Conservation (phyloP, 2,113 vertebrate species). For the Phoxinus phoxinus region DNA sequence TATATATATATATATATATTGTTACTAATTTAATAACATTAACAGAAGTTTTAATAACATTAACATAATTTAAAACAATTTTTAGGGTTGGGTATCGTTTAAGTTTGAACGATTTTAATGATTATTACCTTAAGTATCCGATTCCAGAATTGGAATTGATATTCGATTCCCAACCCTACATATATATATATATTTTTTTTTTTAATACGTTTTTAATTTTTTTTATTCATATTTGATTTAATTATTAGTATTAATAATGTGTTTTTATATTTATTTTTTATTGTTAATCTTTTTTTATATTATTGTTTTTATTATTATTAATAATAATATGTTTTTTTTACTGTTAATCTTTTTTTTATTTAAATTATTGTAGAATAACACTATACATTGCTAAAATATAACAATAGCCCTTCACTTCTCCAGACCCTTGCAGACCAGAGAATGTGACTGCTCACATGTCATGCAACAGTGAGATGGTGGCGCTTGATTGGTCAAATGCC, state of each 20-base stretch:
- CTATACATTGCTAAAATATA: neutral
- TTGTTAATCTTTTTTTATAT: neutral
- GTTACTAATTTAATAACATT: no score
- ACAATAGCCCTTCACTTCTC: neutral
- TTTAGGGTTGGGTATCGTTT: no score
- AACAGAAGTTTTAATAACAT: no score
- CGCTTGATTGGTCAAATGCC: conserved; percentile 49
- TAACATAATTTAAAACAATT: no score
- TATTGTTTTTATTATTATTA: no score
- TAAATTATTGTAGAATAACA: neutral
- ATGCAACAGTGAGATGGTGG: conserved; percentile 48
- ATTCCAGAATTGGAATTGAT: no score
- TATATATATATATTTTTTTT: no score
- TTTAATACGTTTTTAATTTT: no score
- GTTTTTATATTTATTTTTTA: neutral
- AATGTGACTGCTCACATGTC: conserved; percentile 29
- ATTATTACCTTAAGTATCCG: no score
- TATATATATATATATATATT: no score
- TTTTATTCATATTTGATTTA: neutral
- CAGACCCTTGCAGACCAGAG: conserved; percentile 61
- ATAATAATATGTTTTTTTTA: neutral
- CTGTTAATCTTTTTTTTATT: neutral
- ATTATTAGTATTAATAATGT: neutral
- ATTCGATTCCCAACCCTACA: no score
- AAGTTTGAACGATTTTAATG: no score